phyloP scores from a whole-genome alignment of 1,140 invertebrate species.

The Rhyacophila brunnea region DNA sequence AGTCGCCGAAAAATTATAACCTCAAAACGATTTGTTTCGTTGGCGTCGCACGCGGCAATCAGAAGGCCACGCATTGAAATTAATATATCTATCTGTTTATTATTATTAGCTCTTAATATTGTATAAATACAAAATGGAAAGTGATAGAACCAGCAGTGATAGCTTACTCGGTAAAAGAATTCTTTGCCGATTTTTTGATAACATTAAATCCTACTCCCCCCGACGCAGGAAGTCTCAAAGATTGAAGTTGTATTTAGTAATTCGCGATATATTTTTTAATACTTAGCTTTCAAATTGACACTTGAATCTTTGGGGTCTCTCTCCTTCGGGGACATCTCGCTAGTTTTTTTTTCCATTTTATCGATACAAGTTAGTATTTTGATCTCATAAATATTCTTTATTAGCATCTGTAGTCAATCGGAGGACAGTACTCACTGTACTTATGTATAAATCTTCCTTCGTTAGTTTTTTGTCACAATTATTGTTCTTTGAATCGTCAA shows the following conservation, averaged over 20 bases:
- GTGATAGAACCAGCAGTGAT: constrained; percentile 16
- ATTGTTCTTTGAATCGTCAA: constrained; percentile 23
- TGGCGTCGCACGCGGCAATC: too few species aligned
- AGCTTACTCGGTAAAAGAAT: neutral
- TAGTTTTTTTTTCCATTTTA: neutral
- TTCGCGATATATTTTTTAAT: too few species aligned
- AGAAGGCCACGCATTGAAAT: constrained; percentile 2
- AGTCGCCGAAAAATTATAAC: too few species aligned
- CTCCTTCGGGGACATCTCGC: too few species aligned
- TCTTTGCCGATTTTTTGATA: neutral
- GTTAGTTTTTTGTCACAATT: constrained; percentile 7
- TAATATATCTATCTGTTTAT: constrained; percentile 1
- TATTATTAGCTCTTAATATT: neutral
- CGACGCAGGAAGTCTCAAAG: too few species aligned
- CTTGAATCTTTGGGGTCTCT: too few species aligned
- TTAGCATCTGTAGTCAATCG: neutral
- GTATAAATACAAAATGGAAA: constrained; percentile 7
- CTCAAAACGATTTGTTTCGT: too few species aligned
- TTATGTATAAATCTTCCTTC: constrained; percentile 6
- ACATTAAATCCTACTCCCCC: neutral
- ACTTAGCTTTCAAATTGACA: too few species aligned
- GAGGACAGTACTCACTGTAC: neutral
- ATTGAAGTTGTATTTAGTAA: too few species aligned
- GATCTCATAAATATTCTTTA: constrained; percentile 9
- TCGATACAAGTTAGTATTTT: neutral